phyloP scores from a whole-genome alignment of 1,140 invertebrate species.

The Lysiphlebus fabarum region DNA sequence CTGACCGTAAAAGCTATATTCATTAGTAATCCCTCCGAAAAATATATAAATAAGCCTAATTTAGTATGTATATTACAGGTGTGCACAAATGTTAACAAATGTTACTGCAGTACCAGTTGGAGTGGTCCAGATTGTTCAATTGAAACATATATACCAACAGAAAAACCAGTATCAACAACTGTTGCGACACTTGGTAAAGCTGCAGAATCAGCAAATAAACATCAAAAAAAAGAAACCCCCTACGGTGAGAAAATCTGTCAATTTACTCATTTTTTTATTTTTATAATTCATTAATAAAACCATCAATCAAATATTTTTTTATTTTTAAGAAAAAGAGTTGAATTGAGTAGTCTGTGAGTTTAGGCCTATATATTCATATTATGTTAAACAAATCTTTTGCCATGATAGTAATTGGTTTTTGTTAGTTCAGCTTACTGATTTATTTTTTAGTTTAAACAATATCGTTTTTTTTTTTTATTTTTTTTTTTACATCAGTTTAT shows the following conservation, averaged over 20 bases:
- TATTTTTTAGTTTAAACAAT: too few species aligned
- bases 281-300: background rate
- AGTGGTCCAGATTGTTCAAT: constrained; percentile 85
- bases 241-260: constrained; percentile 66
- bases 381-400: too few species aligned
- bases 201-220: constrained; percentile 64
- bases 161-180: constrained; percentile 51
- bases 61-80: constrained; percentile 59
- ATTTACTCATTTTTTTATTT: constrained; percentile 5
- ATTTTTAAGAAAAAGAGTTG: too few species aligned
- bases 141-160: constrained; percentile 63
- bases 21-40: background rate
- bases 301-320: background rate
- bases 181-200: constrained; percentile 49
- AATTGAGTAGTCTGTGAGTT: too few species aligned
- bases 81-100: constrained; percentile 90
- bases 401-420: too few species aligned
- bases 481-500: too few species aligned
- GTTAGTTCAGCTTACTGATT: too few species aligned
- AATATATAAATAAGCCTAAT: background rate
- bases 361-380: too few species aligned
- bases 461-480: too few species aligned
- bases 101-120: constrained; percentile 88
- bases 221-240: constrained; percentile 82
- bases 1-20: too few species aligned